phyloP scores from a whole-genome alignment of 2,113 vertebrate genomes.

The Egretta garzetta region DNA sequence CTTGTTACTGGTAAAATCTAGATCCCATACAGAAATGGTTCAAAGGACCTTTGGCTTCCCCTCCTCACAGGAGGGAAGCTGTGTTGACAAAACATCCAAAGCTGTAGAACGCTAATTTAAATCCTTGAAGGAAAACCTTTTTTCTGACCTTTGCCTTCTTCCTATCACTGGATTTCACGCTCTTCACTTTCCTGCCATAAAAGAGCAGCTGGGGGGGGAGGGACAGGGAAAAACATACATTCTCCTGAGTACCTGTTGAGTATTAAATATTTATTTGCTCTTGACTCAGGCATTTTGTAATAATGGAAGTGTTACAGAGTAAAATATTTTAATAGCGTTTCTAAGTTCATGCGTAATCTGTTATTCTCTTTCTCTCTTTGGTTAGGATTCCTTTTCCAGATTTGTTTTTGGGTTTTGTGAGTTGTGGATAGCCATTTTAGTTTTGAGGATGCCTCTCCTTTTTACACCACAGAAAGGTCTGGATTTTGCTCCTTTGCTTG shows the following conservation, averaged over 20 bases:
- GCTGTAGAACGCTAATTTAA: slow-evolving; percentile 56
- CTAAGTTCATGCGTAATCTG: neutral
- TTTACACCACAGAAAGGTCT: neutral
- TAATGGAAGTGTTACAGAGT: neutral
- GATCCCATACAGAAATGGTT: slow-evolving; percentile 27
- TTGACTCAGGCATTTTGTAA: neutral
- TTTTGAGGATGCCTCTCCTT: neutral
- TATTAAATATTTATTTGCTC: slow-evolving; percentile 42
- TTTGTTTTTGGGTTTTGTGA: neutral
- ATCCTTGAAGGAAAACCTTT: slow-evolving; percentile 57
- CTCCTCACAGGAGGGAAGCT: slow-evolving; percentile 48
- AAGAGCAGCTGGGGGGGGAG: slow-evolving; percentile 59
- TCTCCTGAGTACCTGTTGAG: slow-evolving; percentile 44
- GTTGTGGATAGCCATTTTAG: neutral
- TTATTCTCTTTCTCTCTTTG: neutral
- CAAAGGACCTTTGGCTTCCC: slow-evolving; percentile 51
- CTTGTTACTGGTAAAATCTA: slow-evolving; percentile 39
- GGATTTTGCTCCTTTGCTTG: neutral
- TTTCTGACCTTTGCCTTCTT: slow-evolving; percentile 62
- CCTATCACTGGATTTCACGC: slow-evolving; percentile 63
- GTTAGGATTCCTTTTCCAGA: slow-evolving; percentile 9
- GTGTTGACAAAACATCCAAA: slow-evolving; percentile 65
- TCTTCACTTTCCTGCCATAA: slow-evolving; percentile 57
- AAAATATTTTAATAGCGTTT: slow-evolving; percentile 1
- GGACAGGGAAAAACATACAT: neutral